Evolutionary conservation across 2,888 invertebrate species (phyloP), one percentile per base, ranked within the genome.

Genomic region (Dolichopus griseipennis): DNA sequence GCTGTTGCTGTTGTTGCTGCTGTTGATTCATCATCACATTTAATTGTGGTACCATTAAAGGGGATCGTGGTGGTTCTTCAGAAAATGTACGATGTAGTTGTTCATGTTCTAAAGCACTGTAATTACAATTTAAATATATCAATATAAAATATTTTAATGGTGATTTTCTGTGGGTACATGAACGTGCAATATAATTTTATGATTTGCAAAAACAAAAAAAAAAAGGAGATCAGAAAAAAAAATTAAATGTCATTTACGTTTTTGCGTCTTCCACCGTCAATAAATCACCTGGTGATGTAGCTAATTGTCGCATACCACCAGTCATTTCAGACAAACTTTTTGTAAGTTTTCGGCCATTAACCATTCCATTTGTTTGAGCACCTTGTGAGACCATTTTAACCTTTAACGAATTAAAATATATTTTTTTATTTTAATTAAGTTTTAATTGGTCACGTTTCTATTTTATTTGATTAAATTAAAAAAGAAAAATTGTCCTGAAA

Each of bases 331-430:
- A 93, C 72, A 89, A 89, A 68, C 92, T 93, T 81, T 93, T 93
- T 63, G 90, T 90, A 70, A 93, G 82, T 80, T 91, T 90, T 73
- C 92, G 85, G n/a, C 87, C 87, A 75, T 87, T 88, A 68, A 87
- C 83, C 69, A 87, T 83, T 1, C 93, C 93, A 81, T 94, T 94
- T 3, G 93, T 94, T 83, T 94, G 93, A 12, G 93, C 93, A 22
- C 92, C 93, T 77, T 93, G 93, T 15, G 93, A 93, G 64, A 93
- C 92, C 88, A 93, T 93, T 80, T 90, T 90, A 22, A 93, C 91
- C 85, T 90, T 74, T 67, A 67, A 27, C 27, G 41, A 52, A 21
- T 61, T 21, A 27, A 68, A 33, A 64, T 22, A 15, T 22, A 52
- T 12, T 7, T 5, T 37, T 37, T 8, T 37, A 10, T 37, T 37